Base-by-base conservation (phyloP, 2,888 invertebrate species). In the Lithophane semibrunnea region DNA sequence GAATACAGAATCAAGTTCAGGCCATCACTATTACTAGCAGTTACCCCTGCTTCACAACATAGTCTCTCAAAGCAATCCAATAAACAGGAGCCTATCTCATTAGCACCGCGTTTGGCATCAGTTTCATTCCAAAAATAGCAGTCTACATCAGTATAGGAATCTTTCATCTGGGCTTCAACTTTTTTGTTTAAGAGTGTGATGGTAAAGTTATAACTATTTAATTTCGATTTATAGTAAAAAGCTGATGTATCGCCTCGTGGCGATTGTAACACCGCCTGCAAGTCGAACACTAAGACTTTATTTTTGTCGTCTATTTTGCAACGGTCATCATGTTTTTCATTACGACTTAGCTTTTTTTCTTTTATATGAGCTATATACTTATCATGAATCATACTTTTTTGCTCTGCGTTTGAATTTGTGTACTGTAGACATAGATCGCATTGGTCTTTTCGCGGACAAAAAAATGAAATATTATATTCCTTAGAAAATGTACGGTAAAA, bases 381-480 rank as follows among this genome's bases (percentile, higher is more conserved):
- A 16, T 29, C 70, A 47, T 29, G 21, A 60, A 60, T 47, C 47
- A 60, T 13, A 47, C 13, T 21, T 37, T 70, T 70, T 49, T 70
- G 69, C 29, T 70, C 69, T 18, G 24, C 13, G 44, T 44, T 70
- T 29, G 69, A 60, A 47, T 70, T 47, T 60, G 24, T 37, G 4
- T 70, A 70, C 47, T 70, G 70, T 37, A 60, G 24, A 18, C 68
- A 69, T 1, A 69, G 24, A 24, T 69, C 68, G 24, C 68, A 69
- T 69, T 69, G 68, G 16, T 60, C 60, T 70, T 60, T 70, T 37
- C 16, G 47, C 47, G 70, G 60, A 21, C 21, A 47, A 60, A 70
- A 70, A 70, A 70, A 70, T 49, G 47, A 70, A n/a, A 70, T 70
- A 70, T 70, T 70, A 70, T 9, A 60, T 29, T 70, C 60, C 10